Conservation (phyloP, 1,140 invertebrate species). For the Bradynema listronoti region DNA sequence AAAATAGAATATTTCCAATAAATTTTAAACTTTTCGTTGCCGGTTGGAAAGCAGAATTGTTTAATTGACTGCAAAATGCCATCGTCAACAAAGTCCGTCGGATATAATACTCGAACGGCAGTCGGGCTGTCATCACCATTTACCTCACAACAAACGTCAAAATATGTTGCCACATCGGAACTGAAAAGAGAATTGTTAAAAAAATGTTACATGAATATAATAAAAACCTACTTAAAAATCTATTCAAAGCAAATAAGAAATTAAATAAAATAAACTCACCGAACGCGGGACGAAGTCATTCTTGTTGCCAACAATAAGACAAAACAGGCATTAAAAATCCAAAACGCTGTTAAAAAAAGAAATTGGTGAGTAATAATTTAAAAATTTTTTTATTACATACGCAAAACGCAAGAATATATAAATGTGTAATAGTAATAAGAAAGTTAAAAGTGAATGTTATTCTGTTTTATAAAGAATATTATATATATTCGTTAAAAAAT, state of each 20-base stretch:
- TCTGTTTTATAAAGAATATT: background rate
- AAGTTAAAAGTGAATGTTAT: background rate
- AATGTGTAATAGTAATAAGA: too few species aligned
- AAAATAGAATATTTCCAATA: background rate
- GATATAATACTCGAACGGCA: slow-evolving; percentile 30
- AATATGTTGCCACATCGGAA: slow-evolving; percentile 36
- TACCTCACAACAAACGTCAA: slow-evolving; percentile 47
- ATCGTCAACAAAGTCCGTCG: slow-evolving; percentile 42
- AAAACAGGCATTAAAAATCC: too few species aligned
- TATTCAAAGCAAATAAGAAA: background rate
- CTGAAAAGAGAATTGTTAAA: slow-evolving; percentile 18
- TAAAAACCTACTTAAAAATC: too few species aligned
- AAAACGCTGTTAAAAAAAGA: too few species aligned
- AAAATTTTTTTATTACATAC: too few species aligned
- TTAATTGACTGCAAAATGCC: slow-evolving; percentile 29
- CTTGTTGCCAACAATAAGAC: background rate
- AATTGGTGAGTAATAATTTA: too few species aligned
- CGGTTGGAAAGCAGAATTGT: slow-evolving; percentile 47
- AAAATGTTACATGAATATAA: background rate
- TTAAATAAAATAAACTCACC: background rate
- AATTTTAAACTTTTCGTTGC: slow-evolving; percentile 9
- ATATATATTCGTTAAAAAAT: background rate
- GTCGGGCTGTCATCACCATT: background rate
- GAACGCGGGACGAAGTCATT: slow-evolving; percentile 1
- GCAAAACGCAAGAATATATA: too few species aligned